Base-by-base conservation (phyloP, 2,797 vertebrate genomes). In the Delichon dasypus region DNA sequence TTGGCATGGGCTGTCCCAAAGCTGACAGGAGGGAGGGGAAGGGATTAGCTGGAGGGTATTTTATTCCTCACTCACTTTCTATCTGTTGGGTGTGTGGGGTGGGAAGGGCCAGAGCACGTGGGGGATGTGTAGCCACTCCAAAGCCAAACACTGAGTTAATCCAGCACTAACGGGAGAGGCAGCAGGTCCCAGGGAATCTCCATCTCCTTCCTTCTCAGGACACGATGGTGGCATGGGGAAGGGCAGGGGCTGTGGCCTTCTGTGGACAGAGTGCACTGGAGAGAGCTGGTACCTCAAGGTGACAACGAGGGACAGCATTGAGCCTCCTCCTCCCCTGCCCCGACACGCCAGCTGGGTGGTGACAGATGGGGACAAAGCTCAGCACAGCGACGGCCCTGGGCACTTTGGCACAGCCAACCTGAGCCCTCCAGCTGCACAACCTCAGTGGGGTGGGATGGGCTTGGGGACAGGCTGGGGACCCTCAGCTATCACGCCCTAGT, bases 401-500 rank as follows among this genome's bases (percentile, higher is more conserved):
- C 91, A 87, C 65, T 66, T 12, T 11, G 50, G 60, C 53, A 32
- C 70, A 73, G 89, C 47, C 5, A 60, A 79, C 67, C 55, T 2
- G 3, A 47, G 74, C 38, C 30, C 78, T 66, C 29, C 38, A 67
- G 82, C 95, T 67, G 68, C 38, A 7, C 67, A 5, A 5, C 86
- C 78, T 68, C 93, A 29, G 44, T 1, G 0, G 84, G 66, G 58
- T 29, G 4, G 42, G 90, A 64, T 50, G 58, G 34, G 48, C 75
- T 4, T 4, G 60, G 60, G 75, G 76, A 74, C 60, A 67, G 90
- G 57, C 80, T 8, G 61, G 57, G 53, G 26, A 42, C 44, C 13
- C 4, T 20, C 51, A 5, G 73, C 73, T 70, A 67, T 48, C 62
- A 6, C 16, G 0, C 61, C 67, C 98, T 98, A 99, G 97, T 99